Evolutionary conservation across 2,113 vertebrate genomes (phyloP).

Genomic region (Eptesicus fuscus): DNA sequence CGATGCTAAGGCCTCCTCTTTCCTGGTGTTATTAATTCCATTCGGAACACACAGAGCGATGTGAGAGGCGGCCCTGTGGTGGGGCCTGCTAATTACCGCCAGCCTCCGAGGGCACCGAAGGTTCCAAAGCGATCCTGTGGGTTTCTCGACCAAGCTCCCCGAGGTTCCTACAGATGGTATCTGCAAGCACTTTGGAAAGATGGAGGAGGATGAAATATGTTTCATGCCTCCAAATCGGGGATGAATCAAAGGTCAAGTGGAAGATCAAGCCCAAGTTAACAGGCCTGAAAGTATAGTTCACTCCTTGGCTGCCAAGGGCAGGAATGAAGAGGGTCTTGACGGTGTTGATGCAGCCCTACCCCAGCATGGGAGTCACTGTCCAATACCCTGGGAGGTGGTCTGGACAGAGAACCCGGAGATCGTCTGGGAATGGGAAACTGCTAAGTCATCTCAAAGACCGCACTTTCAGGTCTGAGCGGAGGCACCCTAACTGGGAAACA

Average conservation of each 20-base stretch:
- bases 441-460: background rate
- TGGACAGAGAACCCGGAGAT: background rate
- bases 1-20: background rate
- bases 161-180: background rate
- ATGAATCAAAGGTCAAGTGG: background rate
- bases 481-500: too few relatives aligned
- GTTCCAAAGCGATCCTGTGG: background rate
- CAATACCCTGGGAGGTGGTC: background rate
- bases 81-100: background rate
- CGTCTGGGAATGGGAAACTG: background rate
- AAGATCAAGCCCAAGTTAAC: background rate
- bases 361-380: background rate
- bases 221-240: background rate
- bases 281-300: background rate
- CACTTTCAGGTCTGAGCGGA: background rate
- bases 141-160: background rate
- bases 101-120: background rate
- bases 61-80: background rate
- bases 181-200: background rate
- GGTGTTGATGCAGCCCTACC: background rate
- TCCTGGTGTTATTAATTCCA: background rate
- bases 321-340: background rate
- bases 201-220: background rate
- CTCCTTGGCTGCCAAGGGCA: too few relatives aligned
- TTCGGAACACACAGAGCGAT: background rate